Percentiles rank a stretch among this genome's conserved stretches.
These are phyloP conservation scores for Gila robusta DNA, from an alignment of 2,797 vertebrate genomes.

Conservation along the genomic window DNA sequence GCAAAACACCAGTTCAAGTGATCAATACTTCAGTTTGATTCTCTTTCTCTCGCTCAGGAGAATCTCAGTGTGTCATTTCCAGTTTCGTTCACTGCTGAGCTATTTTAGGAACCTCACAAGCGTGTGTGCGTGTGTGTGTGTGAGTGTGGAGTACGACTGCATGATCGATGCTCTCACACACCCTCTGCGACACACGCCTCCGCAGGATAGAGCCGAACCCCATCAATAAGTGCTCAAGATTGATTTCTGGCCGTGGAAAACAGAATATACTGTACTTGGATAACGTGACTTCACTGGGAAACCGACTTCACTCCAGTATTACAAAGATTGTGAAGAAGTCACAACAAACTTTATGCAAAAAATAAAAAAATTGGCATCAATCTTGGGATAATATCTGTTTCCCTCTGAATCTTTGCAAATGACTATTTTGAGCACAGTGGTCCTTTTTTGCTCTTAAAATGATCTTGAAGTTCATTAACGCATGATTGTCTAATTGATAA, in stretches of 20 bases:
- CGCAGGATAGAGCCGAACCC: constrained; percentile 60
- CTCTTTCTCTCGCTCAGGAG: constrained; percentile 35
- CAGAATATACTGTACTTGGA: constrained; percentile 47
- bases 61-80: constrained; percentile 46
- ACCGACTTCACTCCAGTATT: not conserved
- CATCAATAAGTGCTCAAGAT: constrained; percentile 69
- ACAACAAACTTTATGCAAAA: not conserved
- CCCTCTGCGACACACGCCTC: constrained; percentile 60
- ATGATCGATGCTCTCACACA: constrained; percentile 68
- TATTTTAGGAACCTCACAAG: constrained; percentile 60
- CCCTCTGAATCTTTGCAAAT: not conserved
- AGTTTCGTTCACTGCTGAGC: constrained; percentile 42
- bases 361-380: not conserved
- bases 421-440: not conserved
- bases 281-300: not conserved
- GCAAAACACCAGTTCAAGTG: constrained; percentile 6
- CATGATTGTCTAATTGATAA: not conserved
- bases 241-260: constrained; percentile 62
- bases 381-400: not conserved
- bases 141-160: constrained; percentile 50
- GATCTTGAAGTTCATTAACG: not conserved
- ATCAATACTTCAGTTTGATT: constrained; percentile 29
- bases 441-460: not conserved
- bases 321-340: constrained; percentile 6
- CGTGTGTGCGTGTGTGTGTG: constrained; percentile 45